These are phyloP conservation scores for Apotomis turbidana DNA, from an alignment of 2,888 invertebrate species.

Conservation along the genomic window DNA sequence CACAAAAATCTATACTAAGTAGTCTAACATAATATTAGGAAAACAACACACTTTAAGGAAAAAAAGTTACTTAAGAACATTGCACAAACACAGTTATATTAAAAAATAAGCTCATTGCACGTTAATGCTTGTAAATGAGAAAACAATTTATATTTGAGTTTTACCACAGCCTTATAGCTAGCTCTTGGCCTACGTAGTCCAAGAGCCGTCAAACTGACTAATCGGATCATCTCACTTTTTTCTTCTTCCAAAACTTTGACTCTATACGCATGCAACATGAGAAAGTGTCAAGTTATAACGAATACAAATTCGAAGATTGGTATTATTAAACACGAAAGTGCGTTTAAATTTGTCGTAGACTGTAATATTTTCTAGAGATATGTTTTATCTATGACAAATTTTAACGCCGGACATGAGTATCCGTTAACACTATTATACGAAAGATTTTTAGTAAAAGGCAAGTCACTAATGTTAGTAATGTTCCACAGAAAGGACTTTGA, in stretches of 20 bases:
- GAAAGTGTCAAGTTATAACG: background rate
- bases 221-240: constrained; percentile 25
- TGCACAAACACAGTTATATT: constrained; percentile 44
- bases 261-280: background rate
- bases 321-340: background rate
- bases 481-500: too few relatives aligned
- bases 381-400: background rate
- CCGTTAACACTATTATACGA: background rate
- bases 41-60: constrained; percentile 43
- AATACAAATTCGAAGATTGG: background rate
- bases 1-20: constrained; percentile 33
- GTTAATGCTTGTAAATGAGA: constrained; percentile 41
- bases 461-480: too few relatives aligned
- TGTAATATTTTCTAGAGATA: background rate
- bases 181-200: constrained; percentile 32
- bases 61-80: constrained; percentile 41
- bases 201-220: constrained; percentile 22
- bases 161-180: constrained; percentile 49
- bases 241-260: constrained; percentile 8
- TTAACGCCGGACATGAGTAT: background rate
- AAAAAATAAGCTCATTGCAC: constrained; percentile 37
- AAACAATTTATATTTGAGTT: constrained; percentile 44
- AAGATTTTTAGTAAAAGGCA: background rate
- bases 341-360: constrained; percentile 10
- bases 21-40: constrained; percentile 42